phyloP scores from a whole-genome alignment of 2,113 vertebrate species.

The Leptosomus discolor region DNA sequence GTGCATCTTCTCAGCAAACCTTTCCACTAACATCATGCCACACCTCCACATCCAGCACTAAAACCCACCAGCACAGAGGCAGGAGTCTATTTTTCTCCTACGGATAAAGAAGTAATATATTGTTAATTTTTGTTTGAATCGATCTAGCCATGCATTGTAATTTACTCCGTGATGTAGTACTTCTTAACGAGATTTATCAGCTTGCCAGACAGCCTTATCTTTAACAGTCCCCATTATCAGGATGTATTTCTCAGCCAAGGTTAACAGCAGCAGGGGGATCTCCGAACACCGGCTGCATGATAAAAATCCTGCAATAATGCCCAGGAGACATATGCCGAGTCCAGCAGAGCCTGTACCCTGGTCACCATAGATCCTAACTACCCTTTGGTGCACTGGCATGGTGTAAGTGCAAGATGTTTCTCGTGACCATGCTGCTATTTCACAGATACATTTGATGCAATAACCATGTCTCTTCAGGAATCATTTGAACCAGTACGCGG shows the following conservation, averaged over 20 bases:
- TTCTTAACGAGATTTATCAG: constrained; percentile 34
- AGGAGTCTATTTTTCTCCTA: neutral
- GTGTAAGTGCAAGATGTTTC: neutral
- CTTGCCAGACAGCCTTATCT: constrained; percentile 49
- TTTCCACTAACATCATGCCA: neutral
- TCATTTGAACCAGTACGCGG: accelerated
- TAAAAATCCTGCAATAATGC: neutral
- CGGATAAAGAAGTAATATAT: neutral
- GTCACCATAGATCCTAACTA: accelerated
- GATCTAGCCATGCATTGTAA: neutral
- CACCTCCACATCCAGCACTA: neutral
- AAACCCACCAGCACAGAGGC: neutral
- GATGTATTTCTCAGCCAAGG: constrained; percentile 52
- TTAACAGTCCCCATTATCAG: constrained; percentile 3
- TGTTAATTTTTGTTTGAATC: constrained; percentile 11
- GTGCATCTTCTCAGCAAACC: neutral
- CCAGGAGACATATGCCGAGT: neutral
- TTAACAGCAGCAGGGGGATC: constrained; percentile 3
- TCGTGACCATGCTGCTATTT: accelerated
- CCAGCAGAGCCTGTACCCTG: accelerated
- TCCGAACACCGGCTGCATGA: neutral
- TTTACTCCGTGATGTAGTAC: neutral
- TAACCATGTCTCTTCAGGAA: neutral
- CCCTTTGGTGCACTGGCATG: too few relatives aligned
- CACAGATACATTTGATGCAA: accelerated